These are phyloP conservation scores for Callorhinus ursinus DNA, from an alignment of 2,113 vertebrate genomes.

Conservation along the genomic window DNA sequence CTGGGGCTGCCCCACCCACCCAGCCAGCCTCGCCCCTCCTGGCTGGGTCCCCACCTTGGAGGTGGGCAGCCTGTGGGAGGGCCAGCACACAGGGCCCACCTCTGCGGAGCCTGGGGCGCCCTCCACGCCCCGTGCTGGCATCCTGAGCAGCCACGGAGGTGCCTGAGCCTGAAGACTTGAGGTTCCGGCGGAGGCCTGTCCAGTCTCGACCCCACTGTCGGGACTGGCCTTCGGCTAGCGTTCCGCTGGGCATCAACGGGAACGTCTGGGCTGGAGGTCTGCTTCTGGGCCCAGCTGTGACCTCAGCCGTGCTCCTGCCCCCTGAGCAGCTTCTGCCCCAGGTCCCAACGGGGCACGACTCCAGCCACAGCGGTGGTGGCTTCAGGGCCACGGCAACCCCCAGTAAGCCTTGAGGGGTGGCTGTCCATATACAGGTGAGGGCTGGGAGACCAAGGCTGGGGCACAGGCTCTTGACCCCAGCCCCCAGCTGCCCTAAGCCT, in stretches of 20 bases:
- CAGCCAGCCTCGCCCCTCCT: too few relatives aligned
- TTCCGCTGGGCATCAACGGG: fast-evolving
- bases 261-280: neutral
- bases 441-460: neutral
- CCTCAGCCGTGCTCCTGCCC: neutral
- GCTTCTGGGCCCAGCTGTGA: neutral
- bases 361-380: fast-evolving
- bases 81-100: neutral
- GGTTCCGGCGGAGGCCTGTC: fast-evolving
- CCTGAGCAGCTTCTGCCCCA: neutral
- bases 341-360: fast-evolving
- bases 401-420: neutral
- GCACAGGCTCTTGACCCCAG: fast-evolving
- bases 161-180: neutral
- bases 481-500: fast-evolving
- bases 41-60: neutral
- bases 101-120: neutral
- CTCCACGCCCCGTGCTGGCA: neutral
- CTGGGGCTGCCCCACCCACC: neutral
- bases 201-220: neutral
- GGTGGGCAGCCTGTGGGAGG: neutral
- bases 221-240: neutral
- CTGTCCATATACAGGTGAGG: too few relatives aligned
- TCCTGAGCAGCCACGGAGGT: neutral
- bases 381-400: neutral